Conservation (phyloP, 1,140 invertebrate species). For the Hyles vespertilio region DNA sequence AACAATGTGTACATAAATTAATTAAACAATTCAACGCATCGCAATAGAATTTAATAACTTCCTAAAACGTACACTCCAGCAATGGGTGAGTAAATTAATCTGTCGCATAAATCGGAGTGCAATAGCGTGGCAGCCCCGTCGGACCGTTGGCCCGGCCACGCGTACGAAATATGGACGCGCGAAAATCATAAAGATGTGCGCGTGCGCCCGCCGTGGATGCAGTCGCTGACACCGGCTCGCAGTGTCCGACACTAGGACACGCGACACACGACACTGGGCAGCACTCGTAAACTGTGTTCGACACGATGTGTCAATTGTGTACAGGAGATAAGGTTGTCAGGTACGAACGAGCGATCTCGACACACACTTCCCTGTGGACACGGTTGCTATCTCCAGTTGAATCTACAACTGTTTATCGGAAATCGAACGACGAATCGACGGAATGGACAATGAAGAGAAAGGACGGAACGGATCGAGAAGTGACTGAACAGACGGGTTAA, state of each 20-base stretch:
- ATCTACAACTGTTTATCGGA: no score
- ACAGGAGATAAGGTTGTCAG: no score
- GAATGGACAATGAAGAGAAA: no score
- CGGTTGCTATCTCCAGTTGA: no score
- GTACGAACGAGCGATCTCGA: no score
- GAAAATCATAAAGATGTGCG: constrained; percentile 46
- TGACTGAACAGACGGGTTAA: no score
- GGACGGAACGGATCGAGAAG: no score
- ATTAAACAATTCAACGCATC: background rate
- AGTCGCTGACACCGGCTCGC: constrained; percentile 21
- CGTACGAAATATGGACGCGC: constrained; percentile 41
- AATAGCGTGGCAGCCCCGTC: constrained; percentile 29
- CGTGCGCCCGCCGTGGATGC: constrained; percentile 16
- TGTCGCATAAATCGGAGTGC: constrained; percentile 26
- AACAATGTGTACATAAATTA: constrained; percentile 2
- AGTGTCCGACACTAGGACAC: constrained; percentile 1
- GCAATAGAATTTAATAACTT: constrained; percentile 1
- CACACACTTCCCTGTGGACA: no score
- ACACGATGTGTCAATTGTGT: no score
- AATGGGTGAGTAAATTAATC: constrained; percentile 19
- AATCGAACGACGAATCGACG: no score
- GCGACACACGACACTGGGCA: constrained; percentile 3
- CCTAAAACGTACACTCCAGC: constrained; percentile 10
- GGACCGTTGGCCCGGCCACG: constrained; percentile 32
- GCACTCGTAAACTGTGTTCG: background rate